Conservation (phyloP, 2,113 vertebrate species). For the Cyprinodon brontotheroides region DNA sequence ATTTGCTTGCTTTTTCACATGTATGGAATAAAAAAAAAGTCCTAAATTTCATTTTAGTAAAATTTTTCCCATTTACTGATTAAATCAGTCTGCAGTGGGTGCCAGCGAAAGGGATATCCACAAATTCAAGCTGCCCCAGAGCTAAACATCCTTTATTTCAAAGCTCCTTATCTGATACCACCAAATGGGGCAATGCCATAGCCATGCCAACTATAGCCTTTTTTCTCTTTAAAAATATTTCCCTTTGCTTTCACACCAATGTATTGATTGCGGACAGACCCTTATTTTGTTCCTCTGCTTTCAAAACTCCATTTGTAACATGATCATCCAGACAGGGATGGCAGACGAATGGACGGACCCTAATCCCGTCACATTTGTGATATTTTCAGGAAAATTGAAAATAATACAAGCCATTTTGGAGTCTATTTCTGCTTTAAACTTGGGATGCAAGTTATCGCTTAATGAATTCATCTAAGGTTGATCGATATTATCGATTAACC, state of each 20-base stretch:
- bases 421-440: too few relatives aligned
- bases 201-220: conserved; percentile 68
- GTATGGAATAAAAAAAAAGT: conserved; percentile 40
- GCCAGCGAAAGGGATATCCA: conserved; percentile 54
- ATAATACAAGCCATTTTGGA: too few relatives aligned
- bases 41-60: conserved; percentile 31
- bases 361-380: conserved; percentile 39
- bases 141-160: conserved; percentile 60
- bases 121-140: conserved; percentile 57
- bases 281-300: conserved; percentile 60
- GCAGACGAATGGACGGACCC: conserved; percentile 34
- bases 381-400: not conserved
- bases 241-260: conserved; percentile 57
- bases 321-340: conserved; percentile 56
- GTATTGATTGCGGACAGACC: conserved; percentile 69
- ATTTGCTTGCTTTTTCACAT: conserved; percentile 30
- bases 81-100: conserved; percentile 48
- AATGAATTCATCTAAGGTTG: too few relatives aligned
- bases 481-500: too few relatives aligned
- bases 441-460: too few relatives aligned
- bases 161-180: conserved; percentile 75
- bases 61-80: conserved; percentile 57
- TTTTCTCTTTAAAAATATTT: conserved; percentile 66
- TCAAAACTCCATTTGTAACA: conserved; percentile 59
- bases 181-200: conserved; percentile 61